Evolutionary conservation across 2,113 vertebrate genomes (phyloP).

Genomic region (Canis aureus): DNA sequence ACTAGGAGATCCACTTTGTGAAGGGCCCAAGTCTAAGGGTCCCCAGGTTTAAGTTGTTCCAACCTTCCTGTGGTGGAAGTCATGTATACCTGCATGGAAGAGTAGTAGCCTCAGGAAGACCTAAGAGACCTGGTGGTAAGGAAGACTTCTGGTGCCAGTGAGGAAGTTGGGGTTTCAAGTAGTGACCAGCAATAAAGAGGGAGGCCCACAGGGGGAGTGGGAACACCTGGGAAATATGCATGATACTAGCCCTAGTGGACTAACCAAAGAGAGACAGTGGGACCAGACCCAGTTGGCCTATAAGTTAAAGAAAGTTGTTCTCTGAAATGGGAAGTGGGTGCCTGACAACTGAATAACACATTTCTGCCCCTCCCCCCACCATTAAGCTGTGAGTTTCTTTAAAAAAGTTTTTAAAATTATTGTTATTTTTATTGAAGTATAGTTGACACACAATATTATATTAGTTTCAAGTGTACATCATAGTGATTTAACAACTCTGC

Average conservation of each 20-base stretch:
- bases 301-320: neutral
- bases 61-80: neutral
- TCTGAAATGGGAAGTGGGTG: neutral
- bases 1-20: neutral
- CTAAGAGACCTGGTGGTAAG: neutral
- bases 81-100: neutral
- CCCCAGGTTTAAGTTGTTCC: neutral
- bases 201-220: neutral
- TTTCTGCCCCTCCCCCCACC: neutral
- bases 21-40: neutral
- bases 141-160: neutral
- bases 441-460: neutral
- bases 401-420: neutral
- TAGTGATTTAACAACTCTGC: neutral
- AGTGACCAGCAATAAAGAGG: neutral
- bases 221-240: neutral
- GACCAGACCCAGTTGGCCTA: neutral
- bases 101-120: neutral
- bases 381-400: neutral
- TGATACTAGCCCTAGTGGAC: no score
- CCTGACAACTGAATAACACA: neutral
- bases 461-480: neutral
- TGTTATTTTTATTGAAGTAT: neutral
- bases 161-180: no score
- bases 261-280: neutral